Percentiles rank a stretch among this genome's conserved stretches.
phyloP scores from a whole-genome alignment of 2,113 vertebrate genomes.

The Oreotrochilus melanogaster region DNA sequence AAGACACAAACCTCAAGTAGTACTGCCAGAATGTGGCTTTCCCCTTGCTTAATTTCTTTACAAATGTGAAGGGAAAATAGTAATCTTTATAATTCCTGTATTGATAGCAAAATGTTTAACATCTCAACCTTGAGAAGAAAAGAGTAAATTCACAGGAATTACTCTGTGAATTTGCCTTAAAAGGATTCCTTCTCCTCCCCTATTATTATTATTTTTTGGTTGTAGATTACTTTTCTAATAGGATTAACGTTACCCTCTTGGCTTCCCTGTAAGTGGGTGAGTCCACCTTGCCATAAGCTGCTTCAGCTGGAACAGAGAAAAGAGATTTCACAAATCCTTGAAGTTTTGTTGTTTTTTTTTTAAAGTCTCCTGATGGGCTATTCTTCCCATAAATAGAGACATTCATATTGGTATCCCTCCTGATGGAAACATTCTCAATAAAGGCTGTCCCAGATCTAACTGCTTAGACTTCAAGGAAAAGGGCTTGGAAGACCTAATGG shows the following conservation, averaged over 20 bases:
- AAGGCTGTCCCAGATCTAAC: background rate
- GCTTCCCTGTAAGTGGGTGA: conserved; percentile 28
- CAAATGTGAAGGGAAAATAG: background rate
- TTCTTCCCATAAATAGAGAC: background rate
- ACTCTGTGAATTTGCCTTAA: background rate
- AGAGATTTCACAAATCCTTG: background rate
- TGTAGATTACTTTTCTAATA: conserved; percentile 54
- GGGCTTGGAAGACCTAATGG: background rate
- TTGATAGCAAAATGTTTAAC: background rate
- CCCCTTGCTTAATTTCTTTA: background rate
- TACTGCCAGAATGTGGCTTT: background rate
- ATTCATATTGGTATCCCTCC: background rate
- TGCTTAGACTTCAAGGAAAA: background rate
- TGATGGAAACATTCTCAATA: background rate
- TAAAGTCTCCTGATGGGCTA: background rate
- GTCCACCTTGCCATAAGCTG: conserved; percentile 30
- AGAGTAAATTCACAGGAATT: conserved; percentile 8
- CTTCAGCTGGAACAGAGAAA: conserved; percentile 26
- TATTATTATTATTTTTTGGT: conserved; percentile 31
- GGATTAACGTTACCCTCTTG: conserved; percentile 28
- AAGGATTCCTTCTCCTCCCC: background rate
- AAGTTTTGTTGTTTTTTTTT: background rate
- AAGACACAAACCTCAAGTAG: background rate
- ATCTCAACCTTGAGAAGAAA: background rate
- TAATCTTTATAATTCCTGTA: background rate